Evolutionary conservation across 2,113 vertebrate species (phyloP).

Genomic region (Glareola pratincola): DNA sequence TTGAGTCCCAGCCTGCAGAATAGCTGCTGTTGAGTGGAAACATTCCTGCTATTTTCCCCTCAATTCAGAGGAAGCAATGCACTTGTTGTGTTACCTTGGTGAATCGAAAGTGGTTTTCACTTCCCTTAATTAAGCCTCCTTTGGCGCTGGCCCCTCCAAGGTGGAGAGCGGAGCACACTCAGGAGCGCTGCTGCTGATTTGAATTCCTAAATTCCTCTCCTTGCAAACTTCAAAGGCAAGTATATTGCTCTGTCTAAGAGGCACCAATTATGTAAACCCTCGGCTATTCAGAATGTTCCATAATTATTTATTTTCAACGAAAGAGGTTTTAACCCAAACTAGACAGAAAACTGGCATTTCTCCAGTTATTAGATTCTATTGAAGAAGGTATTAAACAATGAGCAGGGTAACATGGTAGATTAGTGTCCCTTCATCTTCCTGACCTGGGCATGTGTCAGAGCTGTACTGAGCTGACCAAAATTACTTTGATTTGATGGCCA

Average conservation of each 20-base stretch:
- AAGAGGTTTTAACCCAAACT: conserved; percentile 63
- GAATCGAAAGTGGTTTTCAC: conserved; percentile 63
- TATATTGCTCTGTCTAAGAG: conserved; percentile 59
- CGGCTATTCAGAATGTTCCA: conserved; percentile 55
- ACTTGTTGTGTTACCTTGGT: conserved; percentile 69
- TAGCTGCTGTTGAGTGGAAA: conserved; percentile 46
- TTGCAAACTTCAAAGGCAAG: conserved; percentile 64
- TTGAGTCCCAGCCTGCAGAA: conserved; percentile 28
- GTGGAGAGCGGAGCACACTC: neutral
- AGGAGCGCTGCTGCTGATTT: conserved; percentile 19
- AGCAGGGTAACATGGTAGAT: conserved; percentile 62
- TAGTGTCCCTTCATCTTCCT: conserved; percentile 68
- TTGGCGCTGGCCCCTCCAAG: conserved; percentile 37
- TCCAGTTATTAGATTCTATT: conserved; percentile 72
- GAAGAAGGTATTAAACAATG: conserved; percentile 73
- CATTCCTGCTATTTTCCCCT: conserved; percentile 40
- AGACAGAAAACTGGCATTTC: conserved; percentile 69
- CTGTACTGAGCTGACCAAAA: conserved; percentile 63
- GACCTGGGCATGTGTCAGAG: conserved; percentile 74
- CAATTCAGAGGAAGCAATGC: conserved; percentile 62
- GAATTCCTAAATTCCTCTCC: conserved; percentile 63
- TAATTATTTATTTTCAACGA: conserved; percentile 70
- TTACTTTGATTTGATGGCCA: conserved; percentile 75
- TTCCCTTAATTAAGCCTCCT: conserved; percentile 67
- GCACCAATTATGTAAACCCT: conserved; percentile 61